Base-by-base conservation (phyloP, 2,888 invertebrate genomes). In the Drosophila lutescens region DNA sequence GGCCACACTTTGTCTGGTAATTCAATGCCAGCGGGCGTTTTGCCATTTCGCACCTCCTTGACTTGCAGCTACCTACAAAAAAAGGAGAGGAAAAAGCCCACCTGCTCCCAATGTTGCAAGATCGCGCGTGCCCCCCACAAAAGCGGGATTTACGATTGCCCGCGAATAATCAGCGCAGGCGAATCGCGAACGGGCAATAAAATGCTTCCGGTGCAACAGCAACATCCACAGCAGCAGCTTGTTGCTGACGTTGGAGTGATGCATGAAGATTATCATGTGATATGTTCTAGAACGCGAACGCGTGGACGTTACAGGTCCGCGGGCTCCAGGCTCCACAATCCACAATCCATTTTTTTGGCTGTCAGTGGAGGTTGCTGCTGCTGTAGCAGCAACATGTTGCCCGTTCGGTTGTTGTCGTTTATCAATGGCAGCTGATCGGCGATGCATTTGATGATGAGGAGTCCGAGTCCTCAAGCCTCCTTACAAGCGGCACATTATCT, bases 221-320 rank as follows among this genome's bases (percentile, higher is more conserved):
- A 77, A 38, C 80, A 67, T 20, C 71, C 61, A 6, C 57, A 76
- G 26, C 78, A 69, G 69, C 84, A 74, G 32, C 85, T 78, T 63
- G 62, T 66, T 74, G 71, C 79, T 83, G 79, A 80, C 78, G 74
- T 85, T 72, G 74, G 88, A 83, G 82, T 88, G 88, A 88, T 89
- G 89, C 88, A 88, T 90, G 86, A 77, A 88, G 88, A 89, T 88
- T 88, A 88, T 89, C 88, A 79, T 83, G 77, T 83, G 88, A 88
- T 88, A 89, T 80, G 86, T 85, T 89, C 80, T 76, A 85, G 83
- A 82, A 59, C 70, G 84, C 67, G 83, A 82, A 59, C 70, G 84
- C 67, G 69, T 87, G 77, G 76, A 74, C 76, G 74, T 66, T 68
- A 46, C 68, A 67, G 44, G 62, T n/a, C 55, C 56, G 44, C 51